A percentile compares a stretch with the other conserved stretches of the same genome.
phyloP scores from a whole-genome alignment of 1,140 invertebrate species.

The Euura saliciscinereae region DNA sequence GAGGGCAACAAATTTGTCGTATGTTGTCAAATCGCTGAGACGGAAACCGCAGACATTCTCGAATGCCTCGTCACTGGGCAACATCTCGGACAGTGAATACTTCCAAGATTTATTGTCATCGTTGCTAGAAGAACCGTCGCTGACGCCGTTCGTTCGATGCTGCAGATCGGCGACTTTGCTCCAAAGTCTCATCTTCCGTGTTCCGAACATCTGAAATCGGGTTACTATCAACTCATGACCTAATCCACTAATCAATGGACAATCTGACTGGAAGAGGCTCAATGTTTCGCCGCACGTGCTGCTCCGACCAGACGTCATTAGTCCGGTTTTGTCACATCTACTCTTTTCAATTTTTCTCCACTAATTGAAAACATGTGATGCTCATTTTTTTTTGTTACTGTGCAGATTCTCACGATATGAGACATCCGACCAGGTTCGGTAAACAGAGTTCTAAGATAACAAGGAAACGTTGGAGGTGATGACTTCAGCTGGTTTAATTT shows the following conservation, averaged over 20 bases:
- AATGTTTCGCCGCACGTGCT: no score
- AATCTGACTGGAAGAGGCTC: no score
- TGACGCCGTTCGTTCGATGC: neutral
- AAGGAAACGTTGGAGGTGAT: neutral
- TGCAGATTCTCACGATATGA: no score
- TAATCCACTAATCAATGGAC: no score
- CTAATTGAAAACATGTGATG: no score
- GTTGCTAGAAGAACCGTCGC: neutral
- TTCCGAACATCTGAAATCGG: conserved; percentile 14
- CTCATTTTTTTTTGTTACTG: no score
- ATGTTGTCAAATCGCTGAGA: conserved; percentile 36
- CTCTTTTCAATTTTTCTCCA: neutral
- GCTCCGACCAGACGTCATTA: no score
- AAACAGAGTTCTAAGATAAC: neutral
- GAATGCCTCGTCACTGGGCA: conserved; percentile 21
- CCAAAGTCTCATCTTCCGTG: conserved; percentile 20
- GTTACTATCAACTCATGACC: no score
- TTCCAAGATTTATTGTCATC: neutral
- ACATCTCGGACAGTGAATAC: neutral
- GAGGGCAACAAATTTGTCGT: conserved; percentile 58
- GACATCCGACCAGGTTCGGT: no score
- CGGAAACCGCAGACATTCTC: conserved; percentile 35
- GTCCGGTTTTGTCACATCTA: no score
- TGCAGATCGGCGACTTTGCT: neutral
- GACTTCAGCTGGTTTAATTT: neutral